Evolutionary conservation across 2,113 vertebrate genomes (phyloP).

Genomic region (Rhinoderma darwinii): DNA sequence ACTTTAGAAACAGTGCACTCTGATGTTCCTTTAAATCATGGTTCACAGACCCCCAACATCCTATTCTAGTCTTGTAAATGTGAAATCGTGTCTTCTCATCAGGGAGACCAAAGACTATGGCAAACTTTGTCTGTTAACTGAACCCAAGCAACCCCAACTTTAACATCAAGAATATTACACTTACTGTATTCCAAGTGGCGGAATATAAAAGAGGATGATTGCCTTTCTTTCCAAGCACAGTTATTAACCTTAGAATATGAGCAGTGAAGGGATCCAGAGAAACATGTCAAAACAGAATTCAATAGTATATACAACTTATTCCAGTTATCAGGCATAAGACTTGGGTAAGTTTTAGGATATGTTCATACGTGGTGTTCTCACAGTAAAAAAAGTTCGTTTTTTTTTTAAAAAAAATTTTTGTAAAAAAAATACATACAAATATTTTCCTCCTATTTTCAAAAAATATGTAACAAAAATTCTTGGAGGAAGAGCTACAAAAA

Average conservation of each 20-base stretch:
- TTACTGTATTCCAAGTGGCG: conserved; percentile 27
- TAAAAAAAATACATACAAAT: not conserved
- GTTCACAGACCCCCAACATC: conserved; percentile 71
- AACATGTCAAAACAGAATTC: not conserved
- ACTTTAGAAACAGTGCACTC: conserved; percentile 53
- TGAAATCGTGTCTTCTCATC: conserved; percentile 76
- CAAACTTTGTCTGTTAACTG: conserved; percentile 77
- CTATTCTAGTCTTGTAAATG: conserved; percentile 71
- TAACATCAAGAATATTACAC: conserved; percentile 58
- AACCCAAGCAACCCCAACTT: conserved; percentile 74
- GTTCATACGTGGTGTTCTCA: not conserved
- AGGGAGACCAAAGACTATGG: conserved; percentile 71
- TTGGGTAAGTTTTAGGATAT: not conserved
- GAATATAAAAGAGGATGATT: conserved; percentile 53
- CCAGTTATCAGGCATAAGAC: not conserved
- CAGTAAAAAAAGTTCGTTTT: no score
- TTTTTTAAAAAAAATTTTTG: not conserved
- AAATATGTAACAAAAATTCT: not conserved
- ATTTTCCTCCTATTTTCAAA: not conserved
- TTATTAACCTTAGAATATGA: conserved; percentile 72
- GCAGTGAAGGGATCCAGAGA: conserved; percentile 62
- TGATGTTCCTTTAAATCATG: conserved; percentile 63
- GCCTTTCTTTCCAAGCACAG: conserved; percentile 55
- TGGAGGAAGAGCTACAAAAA: not conserved
- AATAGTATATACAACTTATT: not conserved